Evolutionary conservation across 1,140 invertebrate species (phyloP), one percentile per base, ranked within the genome.

Genomic region (Goniozus legneri): DNA sequence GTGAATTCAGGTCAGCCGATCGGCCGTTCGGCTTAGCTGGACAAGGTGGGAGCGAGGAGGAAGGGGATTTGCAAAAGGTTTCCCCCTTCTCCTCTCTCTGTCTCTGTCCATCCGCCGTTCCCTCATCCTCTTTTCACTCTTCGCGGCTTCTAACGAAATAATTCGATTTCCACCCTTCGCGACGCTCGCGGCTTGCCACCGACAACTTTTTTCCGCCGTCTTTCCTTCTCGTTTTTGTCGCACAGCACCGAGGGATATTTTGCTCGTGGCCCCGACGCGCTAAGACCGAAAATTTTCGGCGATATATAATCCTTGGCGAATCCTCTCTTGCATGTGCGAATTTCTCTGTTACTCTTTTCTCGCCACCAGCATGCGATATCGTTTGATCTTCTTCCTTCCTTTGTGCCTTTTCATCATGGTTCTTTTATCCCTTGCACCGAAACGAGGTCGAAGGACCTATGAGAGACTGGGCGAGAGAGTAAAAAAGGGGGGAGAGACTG

Each of bases 101-200:
- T 64, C 67, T 67, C 66, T 68, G n/a, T n/a, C n/a, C n/a, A n/a
- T n/a, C n/a, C n/a, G n/a, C n/a, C n/a, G n/a, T n/a, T n/a, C n/a
- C n/a, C n/a, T n/a, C n/a, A n/a, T 65, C 61, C 42, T 46, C 39
- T 38, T 37, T 44, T 35, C 56, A 54, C 42, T 48, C 54, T 52
- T 54, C 60, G 64, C 35, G 64, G 66, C 66, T 68, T 67, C 66
- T 68, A 68, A 68, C 59, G 56, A 60, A 54, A 58, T 68, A 68
- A 68, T 67, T 67, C 47, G 61, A 67, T 67, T 68, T 58, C 33
- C 33, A 24, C 12, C 32, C 32, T 33, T 13, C 7, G 4, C 13
- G 6, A 8, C 32, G 24, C 4, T 27, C 4, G 4, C 24, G 24
- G 24, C n/a, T 27, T 6, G 4, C 24, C 4, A 27, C 4, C 10